These are phyloP conservation scores for Trisateles emortualis DNA, from an alignment of 2,888 invertebrate genomes.

Conservation along the genomic window DNA sequence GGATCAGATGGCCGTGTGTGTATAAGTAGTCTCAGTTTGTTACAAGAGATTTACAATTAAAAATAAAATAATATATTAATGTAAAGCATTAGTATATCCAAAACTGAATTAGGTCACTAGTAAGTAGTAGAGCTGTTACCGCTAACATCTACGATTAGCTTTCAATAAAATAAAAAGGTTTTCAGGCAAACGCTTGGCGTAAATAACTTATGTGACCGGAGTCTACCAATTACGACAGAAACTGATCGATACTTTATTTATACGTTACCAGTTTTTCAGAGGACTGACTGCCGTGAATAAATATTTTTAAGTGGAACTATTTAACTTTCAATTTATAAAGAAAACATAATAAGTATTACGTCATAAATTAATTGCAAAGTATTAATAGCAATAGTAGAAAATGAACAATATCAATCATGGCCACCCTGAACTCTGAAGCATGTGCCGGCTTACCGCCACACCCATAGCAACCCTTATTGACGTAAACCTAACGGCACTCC, in stretches of 20 bases:
- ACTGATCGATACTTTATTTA: slow-evolving; percentile 30
- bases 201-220: slow-evolving; percentile 18
- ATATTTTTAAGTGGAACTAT: slow-evolving; percentile 18
- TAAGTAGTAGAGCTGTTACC: not conserved
- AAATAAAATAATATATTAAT: too few species aligned
- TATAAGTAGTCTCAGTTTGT: too few species aligned
- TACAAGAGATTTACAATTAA: too few species aligned
- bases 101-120: not conserved
- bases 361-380: slow-evolving; percentile 17
- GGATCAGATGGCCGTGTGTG: too few species aligned
- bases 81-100: not conserved
- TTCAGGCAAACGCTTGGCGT: slow-evolving; percentile 13
- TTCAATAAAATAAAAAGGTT: slow-evolving; percentile 2
- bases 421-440: slow-evolving; percentile 45
- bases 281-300: slow-evolving; percentile 31
- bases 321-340: slow-evolving; percentile 13
- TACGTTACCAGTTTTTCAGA: slow-evolving; percentile 11
- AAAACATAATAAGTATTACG: slow-evolving; percentile 10
- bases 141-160: not conserved
- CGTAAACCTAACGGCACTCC: slow-evolving; percentile 69
- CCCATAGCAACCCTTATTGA: slow-evolving; percentile 75
- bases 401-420: slow-evolving; percentile 48
- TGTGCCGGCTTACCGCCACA: slow-evolving; percentile 56
- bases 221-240: slow-evolving; percentile 19
- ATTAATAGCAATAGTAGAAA: slow-evolving; percentile 30